Base-by-base conservation (phyloP, 2,113 vertebrate genomes). In the Piaya cayana region DNA sequence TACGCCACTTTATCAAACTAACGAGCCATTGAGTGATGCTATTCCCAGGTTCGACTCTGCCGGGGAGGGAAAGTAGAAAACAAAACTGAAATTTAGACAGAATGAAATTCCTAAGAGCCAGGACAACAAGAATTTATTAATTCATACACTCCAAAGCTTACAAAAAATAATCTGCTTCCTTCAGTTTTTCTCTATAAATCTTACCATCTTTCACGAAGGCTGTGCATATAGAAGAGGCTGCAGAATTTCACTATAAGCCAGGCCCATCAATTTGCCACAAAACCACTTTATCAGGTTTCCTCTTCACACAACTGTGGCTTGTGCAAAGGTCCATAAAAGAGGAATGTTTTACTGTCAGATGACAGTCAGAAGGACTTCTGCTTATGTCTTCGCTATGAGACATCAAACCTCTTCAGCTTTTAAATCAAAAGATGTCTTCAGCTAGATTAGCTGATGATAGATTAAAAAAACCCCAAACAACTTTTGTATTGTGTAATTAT, bases 1-100 rank as follows among this genome's bases (percentile, higher is more conserved):
- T 97, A 92, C 83, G 96, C 95, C 98, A 97, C 97, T 98, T 98
- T 95, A 97, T 98, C 98, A 98, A 98, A 97, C 97, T 98, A 98
- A 98, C 84, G 94, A 98, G 98, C 97, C 96, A 93, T 55, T 97
- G 97, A 98, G 96, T 89, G 97, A 98, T 96, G 97, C 97, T 96
- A 68, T 95, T 98, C 96, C 97, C 96, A 94, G 95, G 78, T 88
- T 96, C 95, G 86, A 71, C 74, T 96, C 97, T 96, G 23, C 36
- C 5, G 75, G 94, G 96, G 95, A 97, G 86, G 92, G 90, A 89
- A 65, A 55, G 95, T 74, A 96, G 96, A 97, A 97, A 98, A 97
- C 97, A 98, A 97, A 97, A 93, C 97, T 93, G 84, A 97, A 97
- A 97, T 96, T 96, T 96, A 97, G 97, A 87, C 90, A 82, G 94